Conservation (phyloP, 1,140 invertebrate genomes). For the Pseudomyrmex pallidus region DNA sequence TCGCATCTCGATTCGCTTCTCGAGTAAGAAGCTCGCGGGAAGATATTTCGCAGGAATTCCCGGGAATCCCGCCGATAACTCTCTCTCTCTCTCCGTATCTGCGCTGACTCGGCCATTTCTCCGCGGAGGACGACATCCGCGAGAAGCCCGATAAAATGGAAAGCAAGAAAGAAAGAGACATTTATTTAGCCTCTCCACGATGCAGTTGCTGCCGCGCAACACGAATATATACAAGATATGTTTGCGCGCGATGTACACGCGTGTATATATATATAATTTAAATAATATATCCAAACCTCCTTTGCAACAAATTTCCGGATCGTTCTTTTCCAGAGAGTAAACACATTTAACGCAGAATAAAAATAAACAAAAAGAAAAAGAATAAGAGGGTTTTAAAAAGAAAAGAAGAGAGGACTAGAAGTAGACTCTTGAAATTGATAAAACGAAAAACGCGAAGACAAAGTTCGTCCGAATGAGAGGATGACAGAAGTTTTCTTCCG, state of each 20-base stretch:
- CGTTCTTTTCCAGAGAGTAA: too few relatives aligned
- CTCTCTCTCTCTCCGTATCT: constrained; percentile 54
- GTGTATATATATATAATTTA: too few relatives aligned
- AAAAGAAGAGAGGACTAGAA: too few relatives aligned
- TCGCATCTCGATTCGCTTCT: constrained; percentile 40
- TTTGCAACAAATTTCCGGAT: too few relatives aligned
- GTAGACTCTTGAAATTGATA: too few relatives aligned
- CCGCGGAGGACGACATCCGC: constrained; percentile 50
- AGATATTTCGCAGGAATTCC: constrained; percentile 57
- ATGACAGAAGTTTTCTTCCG: neutral
- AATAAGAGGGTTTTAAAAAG: too few relatives aligned
- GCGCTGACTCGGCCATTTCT: constrained; percentile 59
- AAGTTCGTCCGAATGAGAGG: too few relatives aligned
- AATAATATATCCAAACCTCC: too few relatives aligned
- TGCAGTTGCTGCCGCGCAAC: neutral
- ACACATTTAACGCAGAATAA: too few relatives aligned
- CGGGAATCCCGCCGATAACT: constrained; percentile 57
- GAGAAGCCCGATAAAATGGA: constrained; percentile 53
- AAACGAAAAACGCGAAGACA: too few relatives aligned
- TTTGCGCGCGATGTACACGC: too few relatives aligned
- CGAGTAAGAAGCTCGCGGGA: constrained; percentile 49
- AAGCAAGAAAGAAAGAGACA: constrained; percentile 23
- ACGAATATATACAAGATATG: constrained; percentile 1
- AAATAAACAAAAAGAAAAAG: too few relatives aligned
- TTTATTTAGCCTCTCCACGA: constrained; percentile 45